Conservation (phyloP, 2,888 invertebrate genomes). For the Carterocephalus palaemon region DNA sequence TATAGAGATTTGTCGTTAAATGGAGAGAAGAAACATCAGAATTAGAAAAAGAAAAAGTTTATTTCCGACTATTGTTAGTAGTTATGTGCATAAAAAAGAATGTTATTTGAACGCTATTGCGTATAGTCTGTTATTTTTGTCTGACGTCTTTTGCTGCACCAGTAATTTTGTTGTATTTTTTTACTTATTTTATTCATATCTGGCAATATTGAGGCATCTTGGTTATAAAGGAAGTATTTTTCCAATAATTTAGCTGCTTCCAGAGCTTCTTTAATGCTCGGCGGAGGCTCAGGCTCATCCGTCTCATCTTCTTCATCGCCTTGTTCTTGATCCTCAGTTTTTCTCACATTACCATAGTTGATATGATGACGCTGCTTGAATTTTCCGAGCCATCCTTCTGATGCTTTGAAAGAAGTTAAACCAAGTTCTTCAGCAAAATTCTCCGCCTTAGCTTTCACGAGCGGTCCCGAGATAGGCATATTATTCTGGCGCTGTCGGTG, state of each 20-base stretch:
- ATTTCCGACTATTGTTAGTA: no score
- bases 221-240: no score
- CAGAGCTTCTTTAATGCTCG: not conserved
- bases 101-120: no score
- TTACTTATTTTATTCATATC: no score
- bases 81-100: no score
- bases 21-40: no score
- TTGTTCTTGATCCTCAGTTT: not conserved
- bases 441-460: conserved; percentile 29
- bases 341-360: conserved; percentile 15
- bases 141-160: no score
- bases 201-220: no score
- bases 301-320: not conserved
- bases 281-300: not conserved
- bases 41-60: no score
- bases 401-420: conserved; percentile 33
- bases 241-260: not conserved
- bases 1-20: no score
- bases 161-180: no score
- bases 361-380: conserved; percentile 35
- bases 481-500: conserved; percentile 36
- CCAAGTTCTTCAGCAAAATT: conserved; percentile 34
- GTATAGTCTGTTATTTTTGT: no score
- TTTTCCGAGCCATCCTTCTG: conserved; percentile 37
- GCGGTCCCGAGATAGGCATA: conserved; percentile 31